These are phyloP conservation scores for Eulithis testata DNA, from an alignment of 2,888 invertebrate genomes.

Conservation along the genomic window DNA sequence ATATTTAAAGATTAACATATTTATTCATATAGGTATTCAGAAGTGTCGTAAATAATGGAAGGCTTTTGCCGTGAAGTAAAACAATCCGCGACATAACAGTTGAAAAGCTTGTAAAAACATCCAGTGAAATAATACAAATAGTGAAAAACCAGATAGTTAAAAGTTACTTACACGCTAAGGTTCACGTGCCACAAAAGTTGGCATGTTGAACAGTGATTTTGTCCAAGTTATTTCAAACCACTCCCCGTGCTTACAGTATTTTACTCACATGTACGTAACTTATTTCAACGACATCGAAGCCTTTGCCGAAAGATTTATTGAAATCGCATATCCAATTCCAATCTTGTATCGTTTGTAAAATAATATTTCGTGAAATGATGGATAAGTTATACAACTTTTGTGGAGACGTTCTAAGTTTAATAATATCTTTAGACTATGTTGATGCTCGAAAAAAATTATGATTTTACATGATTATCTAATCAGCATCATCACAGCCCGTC, in stretches of 20 bases:
- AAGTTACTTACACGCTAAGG: background rate
- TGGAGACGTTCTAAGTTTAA: background rate
- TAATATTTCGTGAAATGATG: conserved; percentile 21
- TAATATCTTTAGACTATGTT: conserved; percentile 12
- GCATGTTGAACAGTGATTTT: conserved; percentile 35
- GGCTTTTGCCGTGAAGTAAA: no score
- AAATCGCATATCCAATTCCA: conserved; percentile 15
- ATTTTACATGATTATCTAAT: no score
- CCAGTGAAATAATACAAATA: no score
- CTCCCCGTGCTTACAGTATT: conserved; percentile 19
- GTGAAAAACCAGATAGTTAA: no score
- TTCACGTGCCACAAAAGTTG: conserved; percentile 18
- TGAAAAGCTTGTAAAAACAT: no score
- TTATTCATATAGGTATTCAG: no score
- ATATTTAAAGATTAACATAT: no score
- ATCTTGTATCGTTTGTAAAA: conserved; percentile 19
- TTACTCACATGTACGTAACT: conserved; percentile 11
- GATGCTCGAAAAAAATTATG: background rate
- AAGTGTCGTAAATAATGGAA: no score
- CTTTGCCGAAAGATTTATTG: conserved; percentile 23
- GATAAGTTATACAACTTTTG: conserved; percentile 11
- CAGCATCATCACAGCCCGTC: no score
- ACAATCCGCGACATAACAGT: no score
- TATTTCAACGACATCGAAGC: conserved; percentile 14
- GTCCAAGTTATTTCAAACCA: conserved; percentile 29